A percentile compares a stretch with the other conserved stretches of the same genome.
These are phyloP conservation scores for Anguilla marmorata DNA, from an alignment of 2,797 vertebrate genomes.

Conservation along the genomic window DNA sequence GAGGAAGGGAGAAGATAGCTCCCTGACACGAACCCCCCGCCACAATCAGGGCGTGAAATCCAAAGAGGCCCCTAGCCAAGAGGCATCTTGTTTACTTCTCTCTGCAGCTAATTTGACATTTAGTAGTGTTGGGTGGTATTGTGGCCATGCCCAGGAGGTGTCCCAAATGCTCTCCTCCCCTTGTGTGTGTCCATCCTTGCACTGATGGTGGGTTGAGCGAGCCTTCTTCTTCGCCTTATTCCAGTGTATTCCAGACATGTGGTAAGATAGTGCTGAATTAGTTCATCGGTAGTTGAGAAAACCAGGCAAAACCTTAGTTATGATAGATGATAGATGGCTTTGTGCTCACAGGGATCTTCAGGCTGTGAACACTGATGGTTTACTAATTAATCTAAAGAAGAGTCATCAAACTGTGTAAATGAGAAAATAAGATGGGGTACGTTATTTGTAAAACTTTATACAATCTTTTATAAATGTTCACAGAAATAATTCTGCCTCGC, in stretches of 20 bases:
- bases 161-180: not conserved
- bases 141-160: constrained; percentile 54
- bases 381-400: not conserved
- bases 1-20: not conserved
- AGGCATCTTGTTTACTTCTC: constrained; percentile 67
- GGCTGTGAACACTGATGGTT: not conserved
- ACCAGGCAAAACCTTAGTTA: not conserved
- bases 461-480: not conserved
- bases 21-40: constrained; percentile 26
- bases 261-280: not conserved
- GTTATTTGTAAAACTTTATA: not conserved
- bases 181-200: not conserved
- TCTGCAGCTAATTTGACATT: constrained; percentile 76
- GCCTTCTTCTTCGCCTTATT: not conserved
- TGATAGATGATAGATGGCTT: not conserved
- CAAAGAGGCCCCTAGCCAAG: constrained; percentile 71
- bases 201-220: not conserved
- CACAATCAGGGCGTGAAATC: constrained; percentile 78
- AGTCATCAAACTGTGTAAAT: not conserved
- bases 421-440: no score
- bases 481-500: not conserved
- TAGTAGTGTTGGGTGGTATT: constrained; percentile 69
- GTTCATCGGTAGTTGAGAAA: not conserved
- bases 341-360: not conserved
- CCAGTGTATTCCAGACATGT: not conserved